A percentile compares a stretch with the other conserved stretches of the same genome.
These are phyloP conservation scores for Pinna nobilis DNA, from an alignment of 1,140 invertebrate genomes.

Conservation along the genomic window DNA sequence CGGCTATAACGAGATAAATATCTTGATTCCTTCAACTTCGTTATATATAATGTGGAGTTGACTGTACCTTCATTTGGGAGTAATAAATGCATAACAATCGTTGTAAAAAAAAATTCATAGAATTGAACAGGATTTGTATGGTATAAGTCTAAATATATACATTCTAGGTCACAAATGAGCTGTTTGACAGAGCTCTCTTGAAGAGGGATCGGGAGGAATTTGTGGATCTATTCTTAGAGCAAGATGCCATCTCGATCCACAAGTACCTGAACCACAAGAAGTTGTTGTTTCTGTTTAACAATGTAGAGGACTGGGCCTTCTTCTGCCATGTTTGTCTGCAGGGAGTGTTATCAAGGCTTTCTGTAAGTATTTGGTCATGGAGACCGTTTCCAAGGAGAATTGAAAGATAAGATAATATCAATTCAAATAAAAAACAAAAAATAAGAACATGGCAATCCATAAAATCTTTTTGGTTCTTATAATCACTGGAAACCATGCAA, in stretches of 20 bases:
- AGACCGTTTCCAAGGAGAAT: not conserved
- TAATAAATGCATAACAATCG: no score
- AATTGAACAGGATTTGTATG: no score
- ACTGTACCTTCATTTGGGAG: no score
- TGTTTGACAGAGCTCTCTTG: constrained; percentile 73
- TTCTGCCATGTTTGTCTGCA: constrained; percentile 72
- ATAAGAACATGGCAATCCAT: no score
- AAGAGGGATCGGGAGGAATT: constrained; percentile 72
- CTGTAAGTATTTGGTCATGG: constrained; percentile 39
- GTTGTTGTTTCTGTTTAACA: constrained; percentile 68
- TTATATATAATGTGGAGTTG: no score
- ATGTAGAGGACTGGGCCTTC: constrained; percentile 70
- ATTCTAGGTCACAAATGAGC: constrained; percentile 67
- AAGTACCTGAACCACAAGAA: constrained; percentile 68
- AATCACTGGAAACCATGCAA: not conserved
- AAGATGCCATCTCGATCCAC: constrained; percentile 68
- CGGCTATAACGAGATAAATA: no score
- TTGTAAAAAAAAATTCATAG: no score
- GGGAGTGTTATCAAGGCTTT: constrained; percentile 63
- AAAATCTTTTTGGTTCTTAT: not conserved
- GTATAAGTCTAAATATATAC: no score
- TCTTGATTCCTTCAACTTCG: no score
- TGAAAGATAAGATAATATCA: no score
- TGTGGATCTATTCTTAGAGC: constrained; percentile 73
- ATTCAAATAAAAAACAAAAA: no score